Evolutionary conservation across 2,113 vertebrate species (phyloP).

Genomic region (Geothlypis trichas): DNA sequence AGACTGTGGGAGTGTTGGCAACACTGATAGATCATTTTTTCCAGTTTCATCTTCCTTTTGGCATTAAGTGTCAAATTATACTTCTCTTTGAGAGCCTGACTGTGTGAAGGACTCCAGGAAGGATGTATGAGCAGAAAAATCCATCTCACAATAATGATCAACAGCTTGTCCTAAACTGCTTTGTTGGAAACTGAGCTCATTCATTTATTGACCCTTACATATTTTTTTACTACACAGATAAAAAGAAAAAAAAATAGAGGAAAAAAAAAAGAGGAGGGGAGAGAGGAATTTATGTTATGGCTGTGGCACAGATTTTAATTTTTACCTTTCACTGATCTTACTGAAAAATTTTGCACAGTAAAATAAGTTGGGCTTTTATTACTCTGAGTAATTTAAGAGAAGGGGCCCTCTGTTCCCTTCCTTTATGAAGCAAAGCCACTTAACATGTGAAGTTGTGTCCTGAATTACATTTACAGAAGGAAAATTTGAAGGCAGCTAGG

Average conservation of each 20-base stretch:
- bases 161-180: neutral
- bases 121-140: neutral
- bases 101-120: neutral
- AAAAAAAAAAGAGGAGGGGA: neutral
- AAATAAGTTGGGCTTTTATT: neutral
- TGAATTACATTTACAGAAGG: slow-evolving; percentile 25
- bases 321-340: neutral
- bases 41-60: neutral
- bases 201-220: neutral
- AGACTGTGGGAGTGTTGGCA: neutral
- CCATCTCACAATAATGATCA: neutral
- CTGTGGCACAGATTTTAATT: neutral
- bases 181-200: neutral
- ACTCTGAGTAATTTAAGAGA: neutral
- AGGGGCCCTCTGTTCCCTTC: neutral
- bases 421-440: neutral
- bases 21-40: neutral
- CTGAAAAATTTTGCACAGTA: neutral
- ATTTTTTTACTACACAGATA: neutral
- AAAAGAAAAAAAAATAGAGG: neutral
- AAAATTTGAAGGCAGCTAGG: neutral
- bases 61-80: neutral
- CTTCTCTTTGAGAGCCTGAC: neutral
- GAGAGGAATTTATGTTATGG: neutral
- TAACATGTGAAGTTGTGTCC: neutral